phyloP scores from a whole-genome alignment of 2,888 invertebrate genomes.

The Tenodera sinensis region DNA sequence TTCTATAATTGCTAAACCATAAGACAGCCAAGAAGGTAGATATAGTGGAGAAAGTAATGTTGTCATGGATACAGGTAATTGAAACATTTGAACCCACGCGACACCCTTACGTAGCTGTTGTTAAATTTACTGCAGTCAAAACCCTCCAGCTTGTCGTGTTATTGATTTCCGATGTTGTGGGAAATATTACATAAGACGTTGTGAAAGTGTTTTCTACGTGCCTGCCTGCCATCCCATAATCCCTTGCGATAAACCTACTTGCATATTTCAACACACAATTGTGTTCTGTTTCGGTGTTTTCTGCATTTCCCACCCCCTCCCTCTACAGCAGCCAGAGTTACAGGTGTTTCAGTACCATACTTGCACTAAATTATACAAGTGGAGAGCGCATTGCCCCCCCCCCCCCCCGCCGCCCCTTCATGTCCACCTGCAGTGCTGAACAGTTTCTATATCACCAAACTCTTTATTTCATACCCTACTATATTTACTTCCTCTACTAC shows the following conservation, averaged over 20 bases:
- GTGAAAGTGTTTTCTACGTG: background rate
- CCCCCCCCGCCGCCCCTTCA: too few species aligned
- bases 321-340: background rate
- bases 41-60: too few species aligned
- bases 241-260: background rate
- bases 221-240: background rate
- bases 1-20: too few species aligned
- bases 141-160: background rate
- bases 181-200: background rate
- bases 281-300: background rate
- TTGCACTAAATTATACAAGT: background rate
- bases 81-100: too few species aligned
- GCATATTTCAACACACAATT: background rate
- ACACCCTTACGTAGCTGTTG: background rate
- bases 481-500: too few species aligned
- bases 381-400: background rate
- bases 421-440: background rate
- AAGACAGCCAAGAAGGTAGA: too few species aligned
- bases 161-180: background rate
- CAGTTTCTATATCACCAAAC: background rate
- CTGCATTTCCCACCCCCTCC: background rate
- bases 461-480: too few species aligned
- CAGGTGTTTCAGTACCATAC: background rate
- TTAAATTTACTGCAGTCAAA: background rate
- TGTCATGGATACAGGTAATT: too few species aligned